Evolutionary conservation across 2,113 vertebrate species (phyloP).

Genomic region (Pluvialis apricaria): DNA sequence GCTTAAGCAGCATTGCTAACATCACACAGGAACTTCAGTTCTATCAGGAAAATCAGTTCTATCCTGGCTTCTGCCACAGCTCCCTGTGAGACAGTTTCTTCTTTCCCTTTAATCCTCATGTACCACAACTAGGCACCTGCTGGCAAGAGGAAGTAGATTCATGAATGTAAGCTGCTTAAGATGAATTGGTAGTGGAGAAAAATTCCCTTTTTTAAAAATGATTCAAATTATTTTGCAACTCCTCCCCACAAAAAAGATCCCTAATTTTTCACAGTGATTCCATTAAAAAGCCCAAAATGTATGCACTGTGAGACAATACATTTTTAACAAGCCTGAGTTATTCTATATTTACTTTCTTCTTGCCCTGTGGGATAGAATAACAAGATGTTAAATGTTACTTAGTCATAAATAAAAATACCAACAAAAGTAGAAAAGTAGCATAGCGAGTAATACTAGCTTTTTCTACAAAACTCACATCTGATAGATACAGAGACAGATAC

Average conservation of each 20-base stretch:
- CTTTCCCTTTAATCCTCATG: neutral
- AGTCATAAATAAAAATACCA: neutral
- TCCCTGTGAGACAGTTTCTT: neutral
- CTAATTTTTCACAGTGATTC: neutral
- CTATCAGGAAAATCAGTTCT: neutral
- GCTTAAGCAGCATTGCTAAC: neutral
- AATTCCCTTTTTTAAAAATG: neutral
- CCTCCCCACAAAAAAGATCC: neutral
- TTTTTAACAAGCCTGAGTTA: neutral
- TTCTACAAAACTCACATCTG: neutral
- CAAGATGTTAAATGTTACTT: neutral
- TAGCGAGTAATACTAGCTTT: accelerated
- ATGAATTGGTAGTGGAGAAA: neutral
- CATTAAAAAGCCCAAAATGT: neutral
- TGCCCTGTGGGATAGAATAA: neutral
- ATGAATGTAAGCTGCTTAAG: neutral
- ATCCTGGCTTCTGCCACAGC: neutral
- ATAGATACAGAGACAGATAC: neutral
- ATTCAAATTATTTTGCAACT: neutral
- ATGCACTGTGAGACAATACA: neutral
- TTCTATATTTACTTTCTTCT: neutral
- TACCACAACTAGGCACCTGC: neutral
- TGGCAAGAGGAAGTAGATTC: neutral
- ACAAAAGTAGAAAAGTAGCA: neutral
- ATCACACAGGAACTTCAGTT: neutral